phyloP scores from a whole-genome alignment of 2,797 vertebrate genomes.

The Oreochromis grahami region DNA sequence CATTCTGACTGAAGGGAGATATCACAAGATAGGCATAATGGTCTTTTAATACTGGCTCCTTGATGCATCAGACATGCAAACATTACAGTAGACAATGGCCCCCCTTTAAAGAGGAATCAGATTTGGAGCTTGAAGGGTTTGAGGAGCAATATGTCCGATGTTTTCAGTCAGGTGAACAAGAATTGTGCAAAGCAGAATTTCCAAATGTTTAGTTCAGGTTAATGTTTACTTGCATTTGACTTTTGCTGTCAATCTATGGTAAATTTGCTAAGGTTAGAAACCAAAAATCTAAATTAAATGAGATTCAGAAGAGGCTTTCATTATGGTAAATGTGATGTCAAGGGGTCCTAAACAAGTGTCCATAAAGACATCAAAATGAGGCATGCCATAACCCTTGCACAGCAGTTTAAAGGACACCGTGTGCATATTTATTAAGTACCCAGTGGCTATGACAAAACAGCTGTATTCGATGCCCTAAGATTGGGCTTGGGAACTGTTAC shows the following conservation, averaged over 20 bases:
- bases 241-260: not conserved
- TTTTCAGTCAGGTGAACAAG: not conserved
- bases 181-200: too few species aligned
- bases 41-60: not conserved
- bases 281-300: not conserved
- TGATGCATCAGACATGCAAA: not conserved
- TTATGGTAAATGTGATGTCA: not conserved
- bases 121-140: not conserved
- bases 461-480: accelerated
- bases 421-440: not conserved
- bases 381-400: not conserved
- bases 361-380: not conserved
- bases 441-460: not conserved
- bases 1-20: not conserved
- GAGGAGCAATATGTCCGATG: accelerated
- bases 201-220: not conserved
- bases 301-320: not conserved
- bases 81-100: accelerated
- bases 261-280: not conserved
- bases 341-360: not conserved
- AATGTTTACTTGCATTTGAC: not conserved
- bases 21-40: not conserved
- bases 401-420: not conserved
- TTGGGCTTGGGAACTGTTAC: not conserved
- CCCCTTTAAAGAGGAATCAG: not conserved